These are phyloP conservation scores for Periophthalmus modestus DNA, from an alignment of 2,113 vertebrate species.

Conservation along the genomic window DNA sequence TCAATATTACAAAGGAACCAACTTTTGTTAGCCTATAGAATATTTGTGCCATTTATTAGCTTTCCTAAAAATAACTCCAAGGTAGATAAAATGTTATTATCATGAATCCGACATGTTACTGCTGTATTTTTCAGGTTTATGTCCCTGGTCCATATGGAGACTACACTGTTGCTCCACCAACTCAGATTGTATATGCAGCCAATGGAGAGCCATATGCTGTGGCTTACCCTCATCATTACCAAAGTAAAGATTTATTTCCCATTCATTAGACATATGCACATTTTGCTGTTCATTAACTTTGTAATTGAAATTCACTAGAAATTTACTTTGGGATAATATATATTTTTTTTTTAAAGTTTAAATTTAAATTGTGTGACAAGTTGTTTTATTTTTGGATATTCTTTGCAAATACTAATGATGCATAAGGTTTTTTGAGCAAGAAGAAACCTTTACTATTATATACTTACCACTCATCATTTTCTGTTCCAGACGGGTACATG, in stretches of 20 bases:
- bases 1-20: background rate
- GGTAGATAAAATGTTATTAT: background rate
- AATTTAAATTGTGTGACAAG: background rate
- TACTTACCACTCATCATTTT: background rate
- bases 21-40: background rate
- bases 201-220: slow-evolving; percentile 74
- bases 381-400: background rate
- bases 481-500: slow-evolving; percentile 76
- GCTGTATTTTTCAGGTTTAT: slow-evolving; percentile 60
- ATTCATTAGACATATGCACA: background rate
- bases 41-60: slow-evolving; percentile 25
- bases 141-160: slow-evolving; percentile 70
- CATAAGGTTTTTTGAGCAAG: background rate
- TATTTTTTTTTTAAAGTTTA: too few species aligned
- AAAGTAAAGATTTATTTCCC: slow-evolving; percentile 49
- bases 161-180: slow-evolving; percentile 63
- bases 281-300: too few species aligned
- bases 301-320: too few species aligned
- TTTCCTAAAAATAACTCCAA: background rate
- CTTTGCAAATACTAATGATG: background rate
- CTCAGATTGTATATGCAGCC: slow-evolving; percentile 73
- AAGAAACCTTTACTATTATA: background rate
- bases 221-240: slow-evolving; percentile 75
- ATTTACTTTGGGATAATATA: too few species aligned
- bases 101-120: background rate